These are phyloP conservation scores for Tineola bisselliella DNA, from an alignment of 2,888 invertebrate genomes.

Conservation along the genomic window DNA sequence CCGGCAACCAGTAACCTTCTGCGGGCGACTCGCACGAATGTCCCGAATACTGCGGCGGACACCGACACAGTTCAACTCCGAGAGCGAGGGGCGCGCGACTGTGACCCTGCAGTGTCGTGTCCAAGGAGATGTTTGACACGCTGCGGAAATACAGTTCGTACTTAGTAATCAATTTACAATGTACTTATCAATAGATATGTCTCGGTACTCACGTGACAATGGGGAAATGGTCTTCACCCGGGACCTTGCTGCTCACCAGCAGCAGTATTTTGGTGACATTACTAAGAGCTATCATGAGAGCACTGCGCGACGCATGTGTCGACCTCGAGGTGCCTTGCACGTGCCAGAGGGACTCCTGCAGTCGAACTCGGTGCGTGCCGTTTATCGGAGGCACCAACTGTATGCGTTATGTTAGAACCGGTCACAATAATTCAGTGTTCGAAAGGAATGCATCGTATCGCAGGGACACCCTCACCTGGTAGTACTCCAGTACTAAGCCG, in stretches of 20 bases:
- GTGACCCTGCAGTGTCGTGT: constrained; percentile 78
- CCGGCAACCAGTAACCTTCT: constrained; percentile 81
- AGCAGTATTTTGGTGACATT: constrained; percentile 84
- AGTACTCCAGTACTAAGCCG: constrained; percentile 80
- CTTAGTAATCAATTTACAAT: no score
- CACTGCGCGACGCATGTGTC: constrained; percentile 70
- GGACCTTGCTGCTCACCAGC: constrained; percentile 64
- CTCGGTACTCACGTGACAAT: constrained; percentile 47
- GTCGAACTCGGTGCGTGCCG: constrained; percentile 64
- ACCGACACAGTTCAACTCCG: constrained; percentile 88
- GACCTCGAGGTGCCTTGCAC: constrained; percentile 44
- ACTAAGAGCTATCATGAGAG: constrained; percentile 92
- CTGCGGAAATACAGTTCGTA: constrained; percentile 47
- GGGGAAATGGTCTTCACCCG: constrained; percentile 31
- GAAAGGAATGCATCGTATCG: background rate
- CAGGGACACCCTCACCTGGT: constrained; percentile 55
- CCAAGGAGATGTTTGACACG: constrained; percentile 81
- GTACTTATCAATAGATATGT: no score
- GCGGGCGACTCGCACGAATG: constrained; percentile 92
- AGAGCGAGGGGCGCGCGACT: constrained; percentile 76
- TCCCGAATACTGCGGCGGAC: constrained; percentile 82
- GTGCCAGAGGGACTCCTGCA: constrained; percentile 85
- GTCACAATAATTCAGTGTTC: no score
- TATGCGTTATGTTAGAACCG: no score
- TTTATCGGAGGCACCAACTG: constrained; percentile 53